Evolutionary conservation across 2,797 vertebrate species (phyloP), one percentile per base, ranked within the genome.

Genomic region (Streptopelia turtur): DNA sequence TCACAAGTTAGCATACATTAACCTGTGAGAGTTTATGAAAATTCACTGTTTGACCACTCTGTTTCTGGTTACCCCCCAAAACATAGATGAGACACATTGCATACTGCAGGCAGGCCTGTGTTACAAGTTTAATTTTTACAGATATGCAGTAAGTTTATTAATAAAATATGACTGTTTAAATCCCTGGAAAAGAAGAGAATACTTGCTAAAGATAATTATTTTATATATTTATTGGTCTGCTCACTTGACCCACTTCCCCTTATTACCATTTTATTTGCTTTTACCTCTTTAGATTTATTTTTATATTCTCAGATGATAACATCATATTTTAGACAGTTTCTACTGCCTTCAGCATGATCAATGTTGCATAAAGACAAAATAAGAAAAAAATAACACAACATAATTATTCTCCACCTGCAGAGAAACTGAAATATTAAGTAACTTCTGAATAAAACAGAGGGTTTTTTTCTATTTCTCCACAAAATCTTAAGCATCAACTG

Each of bases 341-440:
- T 85, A 9, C n/a, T 71, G 47, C 77, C 57, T 6, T 87, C 57
- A 37, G 18, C 9, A 37, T 59, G 45, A 39, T 21, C 33, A 56
- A 16, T 13, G 13, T 50, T 76, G 10, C 65, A 79, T 59, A 88
- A 80, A 84, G 65, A 75, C n/a, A 65, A 72, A 86, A 93, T 68
- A 33, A 33, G 30, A 61, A 77, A 76, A 87, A 87, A 87, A 21
- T 13, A 57, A n/a, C 17, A 30, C 10, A 35, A 25, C 8, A 25
- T 49, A 70, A 45, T 79, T 89, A 41, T 18, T 94, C 6, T 87
- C 28, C n/a, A 78, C 11, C 35, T 83, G 43, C 28, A 76, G 57
- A 69, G 37, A 77, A 77, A 24, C 12, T 69, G n/a, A 83, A 91
- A 89, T 53, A 68, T 66, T 89, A 89, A 37, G 9, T 69, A 91